These are phyloP conservation scores for Eulimnadia texana DNA, from an alignment of 1,140 invertebrate species.

Conservation along the genomic window DNA sequence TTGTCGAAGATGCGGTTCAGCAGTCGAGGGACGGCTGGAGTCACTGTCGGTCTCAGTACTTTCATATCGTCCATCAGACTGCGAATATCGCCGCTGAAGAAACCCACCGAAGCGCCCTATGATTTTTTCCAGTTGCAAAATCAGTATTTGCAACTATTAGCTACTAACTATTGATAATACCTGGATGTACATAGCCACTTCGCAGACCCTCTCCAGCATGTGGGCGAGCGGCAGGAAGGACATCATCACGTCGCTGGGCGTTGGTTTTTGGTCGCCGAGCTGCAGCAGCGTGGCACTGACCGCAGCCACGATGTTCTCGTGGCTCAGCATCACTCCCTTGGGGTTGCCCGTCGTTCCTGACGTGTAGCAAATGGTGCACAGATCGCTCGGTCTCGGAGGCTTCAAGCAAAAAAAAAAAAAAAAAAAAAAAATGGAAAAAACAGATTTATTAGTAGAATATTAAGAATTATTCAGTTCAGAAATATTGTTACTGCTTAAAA, in stretches of 20 bases:
- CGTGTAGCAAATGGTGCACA: conserved; percentile 90
- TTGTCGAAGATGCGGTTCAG: conserved; percentile 90
- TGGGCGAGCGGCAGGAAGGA: conserved; percentile 93
- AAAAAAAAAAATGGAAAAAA: neutral
- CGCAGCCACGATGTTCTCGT: conserved; percentile 78
- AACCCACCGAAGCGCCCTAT: conserved; percentile 78
- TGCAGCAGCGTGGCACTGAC: conserved; percentile 64
- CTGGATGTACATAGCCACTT: conserved; percentile 39
- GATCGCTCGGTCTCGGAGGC: conserved; percentile 68
- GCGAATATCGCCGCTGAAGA: conserved; percentile 83
- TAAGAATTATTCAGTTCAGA: neutral
- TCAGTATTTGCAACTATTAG: neutral
- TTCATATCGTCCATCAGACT: conserved; percentile 80
- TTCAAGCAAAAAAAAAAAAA: too few species aligned
- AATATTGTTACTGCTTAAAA: too few species aligned
- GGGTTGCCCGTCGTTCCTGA: conserved; percentile 94
- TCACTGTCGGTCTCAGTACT: conserved; percentile 81
- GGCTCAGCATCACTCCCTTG: conserved; percentile 93
- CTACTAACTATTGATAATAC: too few species aligned
- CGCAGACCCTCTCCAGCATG: conserved; percentile 85
- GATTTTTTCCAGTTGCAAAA: too few species aligned
- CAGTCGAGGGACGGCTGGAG: conserved; percentile 83
- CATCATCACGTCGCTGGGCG: conserved; percentile 62
- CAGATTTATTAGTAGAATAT: too few species aligned
- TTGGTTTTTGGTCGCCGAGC: conserved; percentile 60